These are phyloP conservation scores for Drosophila maculinotata DNA, from an alignment of 2,888 invertebrate genomes.

Conservation along the genomic window DNA sequence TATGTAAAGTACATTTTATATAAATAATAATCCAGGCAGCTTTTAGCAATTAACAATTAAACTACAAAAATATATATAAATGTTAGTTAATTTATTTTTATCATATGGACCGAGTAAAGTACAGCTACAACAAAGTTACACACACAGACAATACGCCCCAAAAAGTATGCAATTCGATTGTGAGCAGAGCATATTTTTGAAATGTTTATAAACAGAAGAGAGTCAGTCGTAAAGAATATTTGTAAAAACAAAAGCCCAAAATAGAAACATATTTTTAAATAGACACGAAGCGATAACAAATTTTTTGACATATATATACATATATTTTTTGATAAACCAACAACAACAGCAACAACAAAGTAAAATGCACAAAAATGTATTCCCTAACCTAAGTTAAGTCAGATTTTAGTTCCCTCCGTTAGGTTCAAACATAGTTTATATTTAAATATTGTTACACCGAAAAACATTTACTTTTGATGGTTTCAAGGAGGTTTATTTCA, in stretches of 20 bases:
- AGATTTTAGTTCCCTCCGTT: conserved; percentile 19
- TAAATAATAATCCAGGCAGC: conserved; percentile 50
- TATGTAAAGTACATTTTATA: conserved; percentile 54
- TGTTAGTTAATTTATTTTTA: conserved; percentile 44
- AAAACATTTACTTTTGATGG: conserved; percentile 63
- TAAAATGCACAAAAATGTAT: conserved; percentile 65
- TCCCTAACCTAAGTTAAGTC: conserved; percentile 68
- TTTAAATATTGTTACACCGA: conserved; percentile 25
- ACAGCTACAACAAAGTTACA: conserved; percentile 41
- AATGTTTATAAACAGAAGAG: conserved; percentile 66
- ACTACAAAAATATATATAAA: conserved; percentile 7
- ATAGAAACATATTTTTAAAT: conserved; percentile 49
- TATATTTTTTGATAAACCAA: conserved; percentile 70
- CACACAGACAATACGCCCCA: conserved; percentile 72
- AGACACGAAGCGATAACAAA: conserved; percentile 53
- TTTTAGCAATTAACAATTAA: conserved; percentile 38
- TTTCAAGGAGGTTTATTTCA: conserved; percentile 62
- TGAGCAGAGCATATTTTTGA: conserved; percentile 78
- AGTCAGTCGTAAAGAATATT: conserved; percentile 54
- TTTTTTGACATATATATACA: conserved; percentile 66
- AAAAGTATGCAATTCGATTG: conserved; percentile 77
- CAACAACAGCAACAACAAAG: conserved; percentile 19
- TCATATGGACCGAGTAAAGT: conserved; percentile 31
- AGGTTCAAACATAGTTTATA: conserved; percentile 22
- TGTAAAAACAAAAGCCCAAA: conserved; percentile 50